Evolutionary conservation across 2,797 vertebrate genomes (phyloP).

Genomic region (Emydoidea blandingii): DNA sequence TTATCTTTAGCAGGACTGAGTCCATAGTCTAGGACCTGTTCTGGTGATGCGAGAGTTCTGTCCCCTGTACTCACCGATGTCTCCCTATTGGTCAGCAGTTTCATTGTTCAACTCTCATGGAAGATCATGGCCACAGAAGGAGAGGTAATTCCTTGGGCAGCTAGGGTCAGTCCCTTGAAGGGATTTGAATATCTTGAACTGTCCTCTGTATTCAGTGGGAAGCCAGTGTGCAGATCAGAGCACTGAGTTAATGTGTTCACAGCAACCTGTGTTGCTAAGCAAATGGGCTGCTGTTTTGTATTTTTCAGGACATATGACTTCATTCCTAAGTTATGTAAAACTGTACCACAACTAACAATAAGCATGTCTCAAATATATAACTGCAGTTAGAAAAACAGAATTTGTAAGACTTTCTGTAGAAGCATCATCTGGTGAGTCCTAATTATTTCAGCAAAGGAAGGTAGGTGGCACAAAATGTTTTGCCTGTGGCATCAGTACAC

Average conservation of each 20-base stretch:
- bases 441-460: background rate
- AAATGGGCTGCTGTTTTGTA: background rate
- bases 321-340: background rate
- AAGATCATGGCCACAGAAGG: background rate
- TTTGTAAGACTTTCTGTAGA: background rate
- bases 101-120: background rate
- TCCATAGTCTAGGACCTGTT: background rate
- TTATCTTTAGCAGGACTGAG: background rate
- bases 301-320: background rate
- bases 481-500: background rate
- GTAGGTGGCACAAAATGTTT: background rate
- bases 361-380: background rate
- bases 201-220: background rate
- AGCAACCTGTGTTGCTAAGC: background rate
- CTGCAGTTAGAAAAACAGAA: background rate
- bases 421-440: background rate
- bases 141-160: background rate
- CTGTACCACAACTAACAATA: background rate
- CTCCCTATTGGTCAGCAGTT: background rate
- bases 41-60: background rate
- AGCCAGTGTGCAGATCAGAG: background rate
- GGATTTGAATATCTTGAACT: background rate
- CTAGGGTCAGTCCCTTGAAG: background rate
- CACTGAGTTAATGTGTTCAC: background rate
- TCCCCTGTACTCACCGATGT: background rate